Percentiles rank a stretch among this genome's conserved stretches.
phyloP scores from a whole-genome alignment of 2,888 invertebrate genomes.

The Pollenia griseotomentosa region DNA sequence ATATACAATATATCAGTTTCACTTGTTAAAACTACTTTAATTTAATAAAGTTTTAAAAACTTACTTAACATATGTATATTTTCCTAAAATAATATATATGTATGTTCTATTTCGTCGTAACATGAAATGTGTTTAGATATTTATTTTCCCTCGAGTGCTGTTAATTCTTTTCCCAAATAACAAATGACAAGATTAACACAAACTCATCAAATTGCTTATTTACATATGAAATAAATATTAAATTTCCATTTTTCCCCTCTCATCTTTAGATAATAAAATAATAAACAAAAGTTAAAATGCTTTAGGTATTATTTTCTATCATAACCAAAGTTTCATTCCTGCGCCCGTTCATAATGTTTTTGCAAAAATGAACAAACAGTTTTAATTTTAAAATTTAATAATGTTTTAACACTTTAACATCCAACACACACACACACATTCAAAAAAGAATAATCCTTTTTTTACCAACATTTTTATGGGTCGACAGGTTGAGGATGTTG shows the following conservation, averaged over 20 bases:
- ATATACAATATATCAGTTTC: too few relatives aligned
- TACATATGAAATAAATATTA: constrained; percentile 32
- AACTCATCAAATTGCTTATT: constrained; percentile 40
- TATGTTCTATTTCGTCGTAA: neutral
- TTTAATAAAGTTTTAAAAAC: too few relatives aligned
- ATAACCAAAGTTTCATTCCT: neutral
- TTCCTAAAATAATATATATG: too few relatives aligned
- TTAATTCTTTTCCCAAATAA: constrained; percentile 24
- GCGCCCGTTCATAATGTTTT: neutral
- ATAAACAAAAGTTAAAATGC: constrained; percentile 2
- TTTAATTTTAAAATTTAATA: constrained; percentile 33
- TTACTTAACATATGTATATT: too few relatives aligned
- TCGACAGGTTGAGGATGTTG: constrained; percentile 1
- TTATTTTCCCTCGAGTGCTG: constrained; percentile 16
- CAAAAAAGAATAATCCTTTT: neutral
- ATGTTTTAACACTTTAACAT: constrained; percentile 45
- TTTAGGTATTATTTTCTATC: constrained; percentile 4
- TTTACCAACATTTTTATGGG: neutral
- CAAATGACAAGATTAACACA: constrained; percentile 6
- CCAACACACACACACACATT: neutral
- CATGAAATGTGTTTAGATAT: neutral
- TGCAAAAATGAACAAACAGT: neutral
- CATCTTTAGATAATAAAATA: neutral
- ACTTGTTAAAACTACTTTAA: too few relatives aligned
- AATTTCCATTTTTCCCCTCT: neutral